Percentiles rank a stretch among this genome's conserved stretches.
Evolutionary conservation across 2,888 invertebrate genomes (phyloP).

Genomic region (Deilephila elpenor): DNA sequence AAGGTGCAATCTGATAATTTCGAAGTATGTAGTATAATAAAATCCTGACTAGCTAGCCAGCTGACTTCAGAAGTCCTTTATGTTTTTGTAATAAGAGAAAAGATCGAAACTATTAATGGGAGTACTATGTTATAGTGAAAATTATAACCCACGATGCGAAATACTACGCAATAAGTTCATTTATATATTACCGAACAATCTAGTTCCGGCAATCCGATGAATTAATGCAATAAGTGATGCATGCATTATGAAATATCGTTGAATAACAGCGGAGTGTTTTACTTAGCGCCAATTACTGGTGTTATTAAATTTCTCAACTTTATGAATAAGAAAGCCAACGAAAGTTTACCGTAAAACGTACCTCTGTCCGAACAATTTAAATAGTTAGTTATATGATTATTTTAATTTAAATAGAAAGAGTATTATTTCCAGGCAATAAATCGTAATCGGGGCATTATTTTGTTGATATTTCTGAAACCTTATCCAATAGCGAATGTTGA

Average conservation of each 20-base stretch:
- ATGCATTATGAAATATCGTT: slow-evolving; percentile 51
- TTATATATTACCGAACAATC: slow-evolving; percentile 31
- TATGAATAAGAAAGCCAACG: slow-evolving; percentile 13
- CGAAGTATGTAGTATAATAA: too few relatives aligned
- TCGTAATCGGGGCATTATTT: slow-evolving; percentile 11
- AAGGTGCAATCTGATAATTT: too few relatives aligned
- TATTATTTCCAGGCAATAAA: slow-evolving; percentile 15
- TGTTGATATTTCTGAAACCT: slow-evolving; percentile 33
- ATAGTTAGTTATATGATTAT: background rate
- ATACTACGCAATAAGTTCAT: slow-evolving; percentile 31
- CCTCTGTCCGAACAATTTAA: background rate
- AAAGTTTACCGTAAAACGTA: background rate
- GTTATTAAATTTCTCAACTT: slow-evolving; percentile 30
- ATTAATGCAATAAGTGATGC: slow-evolving; percentile 47
- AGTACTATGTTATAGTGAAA: background rate
- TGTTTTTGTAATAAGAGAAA: too few relatives aligned
- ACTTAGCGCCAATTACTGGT: slow-evolving; percentile 33
- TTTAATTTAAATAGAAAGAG: background rate
- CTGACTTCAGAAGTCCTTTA: too few relatives aligned
- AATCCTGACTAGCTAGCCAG: too few relatives aligned
- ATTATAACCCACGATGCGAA: background rate
- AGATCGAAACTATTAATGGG: too few relatives aligned
- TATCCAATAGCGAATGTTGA: slow-evolving; percentile 61
- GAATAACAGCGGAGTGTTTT: slow-evolving; percentile 40
- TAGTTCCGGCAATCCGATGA: slow-evolving; percentile 45